A percentile compares a stretch with the other conserved stretches of the same genome.
These are phyloP conservation scores for Apostichopus japonicus DNA, from an alignment of 35 echinoderm and acorn worm species.

Conservation along the genomic window DNA sequence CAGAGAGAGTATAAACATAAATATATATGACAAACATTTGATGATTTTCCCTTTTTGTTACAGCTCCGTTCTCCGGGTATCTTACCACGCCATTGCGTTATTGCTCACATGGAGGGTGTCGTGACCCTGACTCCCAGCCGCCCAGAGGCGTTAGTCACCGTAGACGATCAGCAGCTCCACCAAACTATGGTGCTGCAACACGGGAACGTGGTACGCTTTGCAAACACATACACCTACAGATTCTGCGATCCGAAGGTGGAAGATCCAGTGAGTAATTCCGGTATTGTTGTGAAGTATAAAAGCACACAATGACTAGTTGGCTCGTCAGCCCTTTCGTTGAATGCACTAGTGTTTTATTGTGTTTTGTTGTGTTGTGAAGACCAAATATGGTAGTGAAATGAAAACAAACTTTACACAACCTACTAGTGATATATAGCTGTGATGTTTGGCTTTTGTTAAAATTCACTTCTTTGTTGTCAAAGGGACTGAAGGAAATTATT, in stretches of 20 bases:
- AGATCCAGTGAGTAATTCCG: conserved; percentile 75
- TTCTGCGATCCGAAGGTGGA: conserved; percentile 96
- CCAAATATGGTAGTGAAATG: too few relatives aligned
- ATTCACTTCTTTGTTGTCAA: too few relatives aligned
- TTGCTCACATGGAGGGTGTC: conserved; percentile 96
- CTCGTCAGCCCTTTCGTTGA: too few relatives aligned
- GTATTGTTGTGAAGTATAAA: background rate
- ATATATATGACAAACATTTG: too few relatives aligned
- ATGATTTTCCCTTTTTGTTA: background rate
- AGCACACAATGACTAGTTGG: background rate
- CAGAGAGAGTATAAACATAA: too few relatives aligned
- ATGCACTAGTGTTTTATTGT: too few relatives aligned
- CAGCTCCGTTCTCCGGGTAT: conserved; percentile 86
- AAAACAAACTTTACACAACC: too few relatives aligned
- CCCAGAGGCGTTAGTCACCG: conserved; percentile 80
- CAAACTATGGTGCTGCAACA: conserved; percentile 92
- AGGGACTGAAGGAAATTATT: too few relatives aligned
- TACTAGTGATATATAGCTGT: too few relatives aligned
- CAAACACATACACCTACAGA: conserved; percentile 78
- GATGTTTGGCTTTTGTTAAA: too few relatives aligned
- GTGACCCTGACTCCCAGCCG: conserved; percentile 89
- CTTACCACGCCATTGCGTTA: conserved; percentile 90
- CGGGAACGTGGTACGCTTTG: conserved; percentile 87
- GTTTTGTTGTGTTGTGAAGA: background rate
- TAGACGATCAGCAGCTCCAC: conserved; percentile 80